Conservation (phyloP, 1,140 invertebrate species). For the Pseudomyrmex pallidus region DNA sequence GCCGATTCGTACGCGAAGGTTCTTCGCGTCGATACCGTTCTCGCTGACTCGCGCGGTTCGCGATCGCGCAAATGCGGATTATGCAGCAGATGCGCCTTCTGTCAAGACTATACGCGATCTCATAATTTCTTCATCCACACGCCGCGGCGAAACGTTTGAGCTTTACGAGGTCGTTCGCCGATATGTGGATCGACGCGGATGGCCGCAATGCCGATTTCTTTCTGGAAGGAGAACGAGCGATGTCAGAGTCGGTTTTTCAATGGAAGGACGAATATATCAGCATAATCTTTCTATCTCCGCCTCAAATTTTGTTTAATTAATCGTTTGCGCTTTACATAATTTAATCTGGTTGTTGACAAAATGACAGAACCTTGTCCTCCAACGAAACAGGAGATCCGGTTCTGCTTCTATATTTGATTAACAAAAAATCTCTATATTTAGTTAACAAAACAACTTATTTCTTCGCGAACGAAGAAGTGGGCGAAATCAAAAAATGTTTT, state of each 20-base stretch:
- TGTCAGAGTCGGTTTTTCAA: not conserved
- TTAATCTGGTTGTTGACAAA: not conserved
- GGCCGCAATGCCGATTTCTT: not conserved
- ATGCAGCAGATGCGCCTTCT: not conserved
- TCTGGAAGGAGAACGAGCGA: not conserved
- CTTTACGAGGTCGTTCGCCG: not conserved
- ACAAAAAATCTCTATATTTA: too few relatives aligned
- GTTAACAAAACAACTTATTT: too few relatives aligned
- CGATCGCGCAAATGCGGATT: not conserved
- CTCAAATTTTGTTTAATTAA: not conserved
- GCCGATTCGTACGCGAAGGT: slow-evolving; percentile 18
- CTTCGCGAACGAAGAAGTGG: too few relatives aligned
- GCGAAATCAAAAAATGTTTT: too few relatives aligned
- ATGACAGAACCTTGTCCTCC: too few relatives aligned
- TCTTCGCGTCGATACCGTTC: slow-evolving; percentile 14
- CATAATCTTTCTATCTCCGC: not conserved
- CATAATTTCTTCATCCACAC: slow-evolving; percentile 40
- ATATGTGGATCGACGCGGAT: not conserved
- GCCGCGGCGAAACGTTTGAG: not conserved
- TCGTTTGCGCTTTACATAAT: not conserved
- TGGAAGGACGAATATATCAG: not conserved
- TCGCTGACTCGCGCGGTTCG: not conserved
- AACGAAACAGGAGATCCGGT: too few relatives aligned
- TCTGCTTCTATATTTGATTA: too few relatives aligned
- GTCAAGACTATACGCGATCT: slow-evolving; percentile 7